A percentile compares a stretch with the other conserved stretches of the same genome.
Conservation (phyloP, 2,797 vertebrate genomes). For the Spinus pinus region DNA sequence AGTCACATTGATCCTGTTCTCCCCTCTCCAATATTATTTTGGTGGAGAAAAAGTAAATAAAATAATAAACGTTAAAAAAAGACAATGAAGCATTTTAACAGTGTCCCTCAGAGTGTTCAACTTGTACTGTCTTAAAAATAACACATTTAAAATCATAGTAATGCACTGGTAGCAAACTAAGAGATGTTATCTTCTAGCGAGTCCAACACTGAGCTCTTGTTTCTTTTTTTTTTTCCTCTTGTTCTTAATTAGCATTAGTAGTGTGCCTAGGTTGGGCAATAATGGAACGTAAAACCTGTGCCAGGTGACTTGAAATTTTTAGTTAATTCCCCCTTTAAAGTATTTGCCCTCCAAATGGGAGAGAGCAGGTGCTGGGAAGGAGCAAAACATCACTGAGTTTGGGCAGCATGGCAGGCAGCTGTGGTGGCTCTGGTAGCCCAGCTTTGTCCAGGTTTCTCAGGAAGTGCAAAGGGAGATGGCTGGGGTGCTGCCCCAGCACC, state of each 20-base stretch:
- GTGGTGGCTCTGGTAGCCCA: neutral
- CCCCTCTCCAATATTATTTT: neutral
- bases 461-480: neutral
- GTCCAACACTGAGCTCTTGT: neutral
- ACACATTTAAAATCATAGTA: neutral
- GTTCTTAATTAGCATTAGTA: neutral
- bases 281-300: neutral
- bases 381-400: neutral
- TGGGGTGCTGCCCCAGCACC: neutral
- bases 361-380: neutral
- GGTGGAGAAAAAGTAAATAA: neutral
- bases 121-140: neutral
- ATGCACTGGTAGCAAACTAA: neutral
- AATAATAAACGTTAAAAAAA: neutral
- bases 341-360: neutral
- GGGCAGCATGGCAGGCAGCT: neutral
- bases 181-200: neutral
- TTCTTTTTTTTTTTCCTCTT: neutral
- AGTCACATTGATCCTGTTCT: neutral
- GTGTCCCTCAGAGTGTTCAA: neutral
- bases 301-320: neutral
- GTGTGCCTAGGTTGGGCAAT: neutral
- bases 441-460: neutral
- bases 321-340: neutral
- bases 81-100: neutral